Percentiles rank a stretch among this genome's conserved stretches.
phyloP scores from a whole-genome alignment of 2,888 invertebrate genomes.

The Branchellion lobata region DNA sequence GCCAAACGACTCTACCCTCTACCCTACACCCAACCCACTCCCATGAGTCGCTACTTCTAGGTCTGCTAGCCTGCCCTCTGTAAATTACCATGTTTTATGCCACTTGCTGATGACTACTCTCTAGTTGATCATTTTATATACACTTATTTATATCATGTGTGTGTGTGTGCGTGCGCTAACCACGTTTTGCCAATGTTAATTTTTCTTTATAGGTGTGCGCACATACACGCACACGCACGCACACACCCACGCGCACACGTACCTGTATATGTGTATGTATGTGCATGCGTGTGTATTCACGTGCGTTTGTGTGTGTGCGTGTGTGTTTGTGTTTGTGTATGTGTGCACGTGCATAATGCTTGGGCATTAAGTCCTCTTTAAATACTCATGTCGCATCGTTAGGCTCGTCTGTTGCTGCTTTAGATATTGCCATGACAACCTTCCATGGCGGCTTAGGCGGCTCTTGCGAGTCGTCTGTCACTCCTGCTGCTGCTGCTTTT shows the following conservation, averaged over 20 bases:
- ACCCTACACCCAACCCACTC: constrained; percentile 26
- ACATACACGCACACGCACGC: background rate
- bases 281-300: background rate
- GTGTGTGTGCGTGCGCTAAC: constrained; percentile 1
- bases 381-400: too few species aligned
- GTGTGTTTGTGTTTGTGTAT: too few species aligned
- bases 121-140: constrained; percentile 8
- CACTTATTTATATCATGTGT: background rate
- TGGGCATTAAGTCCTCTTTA: too few species aligned
- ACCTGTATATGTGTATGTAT: constrained; percentile 11
- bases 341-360: too few species aligned
- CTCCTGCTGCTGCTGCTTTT: too few species aligned
- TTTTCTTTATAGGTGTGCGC: background rate
- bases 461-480: too few species aligned
- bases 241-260: background rate
- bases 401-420: too few species aligned
- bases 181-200: too few species aligned
- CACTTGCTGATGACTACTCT: background rate
- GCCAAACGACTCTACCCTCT: constrained; percentile 28
- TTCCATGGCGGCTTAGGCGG: too few species aligned
- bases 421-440: too few species aligned
- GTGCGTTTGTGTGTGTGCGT: background rate
- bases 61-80: background rate
- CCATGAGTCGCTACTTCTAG: constrained; percentile 36
- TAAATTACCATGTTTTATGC: constrained; percentile 11